Conservation (phyloP, 2,888 invertebrate genomes). For the Dicroscelio sp. region DNA sequence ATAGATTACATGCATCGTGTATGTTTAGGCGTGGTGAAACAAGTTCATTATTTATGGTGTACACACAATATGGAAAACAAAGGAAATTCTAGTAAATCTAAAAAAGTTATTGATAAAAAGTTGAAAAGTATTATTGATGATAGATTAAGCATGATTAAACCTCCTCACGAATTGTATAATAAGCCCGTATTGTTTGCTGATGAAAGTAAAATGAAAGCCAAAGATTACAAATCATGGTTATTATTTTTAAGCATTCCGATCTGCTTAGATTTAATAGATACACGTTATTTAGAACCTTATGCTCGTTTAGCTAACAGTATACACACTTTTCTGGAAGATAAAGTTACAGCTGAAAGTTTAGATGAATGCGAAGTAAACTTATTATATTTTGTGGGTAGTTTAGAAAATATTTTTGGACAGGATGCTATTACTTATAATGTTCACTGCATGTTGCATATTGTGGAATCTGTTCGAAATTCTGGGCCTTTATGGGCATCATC, state of each 20-base stretch:
- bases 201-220: slow-evolving; percentile 45
- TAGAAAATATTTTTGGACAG: background rate
- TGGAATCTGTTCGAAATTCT: slow-evolving; percentile 12
- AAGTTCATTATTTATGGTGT: slow-evolving; percentile 37
- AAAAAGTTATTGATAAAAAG: background rate
- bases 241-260: slow-evolving; percentile 47
- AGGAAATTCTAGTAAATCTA: background rate
- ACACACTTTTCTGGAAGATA: background rate
- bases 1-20: slow-evolving; percentile 58
- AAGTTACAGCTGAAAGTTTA: slow-evolving; percentile 9
- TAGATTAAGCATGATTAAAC: slow-evolving; percentile 2
- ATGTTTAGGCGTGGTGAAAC: slow-evolving; percentile 37
- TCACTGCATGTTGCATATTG: slow-evolving; percentile 22
- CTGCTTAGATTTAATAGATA: background rate
- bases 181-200: background rate
- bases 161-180: slow-evolving; percentile 31
- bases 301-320: slow-evolving; percentile 34
- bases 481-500: slow-evolving; percentile 28
- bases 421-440: slow-evolving; percentile 25
- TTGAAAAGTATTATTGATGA: background rate
- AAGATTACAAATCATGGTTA: slow-evolving; percentile 53
- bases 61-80: background rate
- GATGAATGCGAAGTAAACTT: slow-evolving; percentile 8
- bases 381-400: slow-evolving; percentile 15
- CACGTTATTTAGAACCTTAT: slow-evolving; percentile 6